phyloP scores from a whole-genome alignment of 2,113 vertebrate genomes.

The Bubo scandiacus region DNA sequence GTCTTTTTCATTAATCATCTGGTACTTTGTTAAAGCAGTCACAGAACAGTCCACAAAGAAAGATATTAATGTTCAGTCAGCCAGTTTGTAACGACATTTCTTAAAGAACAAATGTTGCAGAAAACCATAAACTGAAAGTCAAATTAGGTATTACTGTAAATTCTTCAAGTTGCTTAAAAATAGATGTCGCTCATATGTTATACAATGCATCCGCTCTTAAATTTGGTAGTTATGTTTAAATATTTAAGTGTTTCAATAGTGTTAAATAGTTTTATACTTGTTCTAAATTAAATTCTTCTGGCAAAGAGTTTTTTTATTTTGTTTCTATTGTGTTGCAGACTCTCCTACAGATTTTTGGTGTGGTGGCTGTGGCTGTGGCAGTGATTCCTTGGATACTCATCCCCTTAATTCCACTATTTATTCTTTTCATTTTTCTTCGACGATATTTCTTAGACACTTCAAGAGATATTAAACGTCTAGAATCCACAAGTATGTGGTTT shows the following conservation, averaged over 20 bases:
- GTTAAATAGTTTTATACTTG: conserved; percentile 31
- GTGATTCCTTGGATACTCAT: conserved; percentile 89
- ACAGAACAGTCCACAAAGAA: not conserved
- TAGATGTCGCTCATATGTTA: not conserved
- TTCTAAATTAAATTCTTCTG: conserved; percentile 28
- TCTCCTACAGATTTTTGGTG: conserved; percentile 83
- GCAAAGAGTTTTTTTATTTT: not conserved
- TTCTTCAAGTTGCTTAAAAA: conserved; percentile 1
- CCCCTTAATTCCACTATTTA: conserved; percentile 81
- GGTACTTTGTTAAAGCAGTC: not conserved
- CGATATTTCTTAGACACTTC: conserved; percentile 88
- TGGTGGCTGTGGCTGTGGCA: conserved; percentile 82
- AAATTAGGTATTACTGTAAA: not conserved
- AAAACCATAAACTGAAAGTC: not conserved
- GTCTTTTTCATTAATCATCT: not conserved
- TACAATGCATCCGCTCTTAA: not conserved
- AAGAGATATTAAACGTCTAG: conserved; percentile 88
- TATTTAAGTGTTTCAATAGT: conserved; percentile 9
- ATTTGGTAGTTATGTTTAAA: conserved; percentile 10
- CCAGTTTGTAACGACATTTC: not conserved
- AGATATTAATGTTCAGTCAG: not conserved
- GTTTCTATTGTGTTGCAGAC: conserved; percentile 75
- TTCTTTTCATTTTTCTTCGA: conserved; percentile 84
- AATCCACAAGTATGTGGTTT: conserved; percentile 84
- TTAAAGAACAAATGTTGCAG: not conserved